Evolutionary conservation across 2,797 vertebrate species (phyloP).

Genomic region (Ptychobarbus kaznakovi): DNA sequence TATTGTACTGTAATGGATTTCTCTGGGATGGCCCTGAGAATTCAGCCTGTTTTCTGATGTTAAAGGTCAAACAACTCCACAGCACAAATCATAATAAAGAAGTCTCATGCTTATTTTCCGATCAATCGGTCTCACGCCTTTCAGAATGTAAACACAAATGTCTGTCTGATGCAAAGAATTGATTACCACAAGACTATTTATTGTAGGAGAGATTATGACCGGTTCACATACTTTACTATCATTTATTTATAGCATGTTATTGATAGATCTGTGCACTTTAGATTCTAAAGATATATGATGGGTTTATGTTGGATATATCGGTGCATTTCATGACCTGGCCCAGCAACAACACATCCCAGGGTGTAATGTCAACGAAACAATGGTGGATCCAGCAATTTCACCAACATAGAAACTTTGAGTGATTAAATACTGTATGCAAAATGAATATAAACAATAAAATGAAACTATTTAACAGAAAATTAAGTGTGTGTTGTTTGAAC

Average conservation of each 20-base stretch:
- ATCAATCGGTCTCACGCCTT: neutral
- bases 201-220: neutral
- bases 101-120: constrained; percentile 12
- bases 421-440: constrained; percentile 81
- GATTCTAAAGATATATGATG: constrained; percentile 55
- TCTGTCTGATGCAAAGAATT: constrained; percentile 24
- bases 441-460: constrained; percentile 79
- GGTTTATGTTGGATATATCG: constrained; percentile 53
- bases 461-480: constrained; percentile 68
- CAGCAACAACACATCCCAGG: constrained; percentile 62
- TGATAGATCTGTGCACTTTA: constrained; percentile 58
- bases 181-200: neutral
- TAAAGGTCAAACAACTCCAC: constrained; percentile 36
- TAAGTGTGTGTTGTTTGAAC: neutral
- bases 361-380: constrained; percentile 54
- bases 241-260: constrained; percentile 60
- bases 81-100: constrained; percentile 37
- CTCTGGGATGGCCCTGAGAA: constrained; percentile 29
- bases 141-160: constrained; percentile 4
- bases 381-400: constrained; percentile 73
- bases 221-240: constrained; percentile 38
- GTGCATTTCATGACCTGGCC: constrained; percentile 60
- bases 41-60: constrained; percentile 21
- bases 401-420: constrained; percentile 77
- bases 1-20: constrained; percentile 9